Conservation (phyloP, 2,113 vertebrate genomes). For the human region DNA sequence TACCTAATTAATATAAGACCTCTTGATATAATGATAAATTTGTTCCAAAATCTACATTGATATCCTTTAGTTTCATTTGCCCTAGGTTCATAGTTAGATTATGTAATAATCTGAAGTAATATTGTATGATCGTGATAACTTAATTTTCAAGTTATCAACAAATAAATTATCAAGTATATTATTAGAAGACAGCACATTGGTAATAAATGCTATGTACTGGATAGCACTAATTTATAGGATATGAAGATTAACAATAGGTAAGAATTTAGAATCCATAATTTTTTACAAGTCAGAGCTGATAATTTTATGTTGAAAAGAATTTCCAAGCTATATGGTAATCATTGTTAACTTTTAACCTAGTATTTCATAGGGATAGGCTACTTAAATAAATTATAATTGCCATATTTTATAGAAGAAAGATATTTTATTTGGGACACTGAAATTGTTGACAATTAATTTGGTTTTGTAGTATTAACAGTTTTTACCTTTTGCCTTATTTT, state of each 20-base stretch:
- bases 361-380: neutral
- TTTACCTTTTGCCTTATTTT: neutral
- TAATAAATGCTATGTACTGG: neutral
- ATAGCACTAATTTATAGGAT: neutral
- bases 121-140: neutral
- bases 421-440: neutral
- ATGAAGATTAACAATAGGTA: neutral
- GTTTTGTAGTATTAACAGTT: neutral
- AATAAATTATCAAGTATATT: neutral
- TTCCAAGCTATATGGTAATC: neutral
- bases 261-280: neutral
- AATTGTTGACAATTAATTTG: neutral
- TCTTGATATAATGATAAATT: neutral
- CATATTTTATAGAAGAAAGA: neutral
- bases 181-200: neutral
- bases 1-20: neutral
- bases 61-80: neutral
- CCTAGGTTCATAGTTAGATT: neutral
- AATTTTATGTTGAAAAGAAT: neutral
- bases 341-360: neutral
- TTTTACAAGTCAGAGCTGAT: neutral
- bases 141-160: neutral
- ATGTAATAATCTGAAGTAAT: neutral
- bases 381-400: neutral
- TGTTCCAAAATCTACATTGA: neutral